phyloP scores from a whole-genome alignment of 1,140 invertebrate genomes.

The Aphis gossypii region DNA sequence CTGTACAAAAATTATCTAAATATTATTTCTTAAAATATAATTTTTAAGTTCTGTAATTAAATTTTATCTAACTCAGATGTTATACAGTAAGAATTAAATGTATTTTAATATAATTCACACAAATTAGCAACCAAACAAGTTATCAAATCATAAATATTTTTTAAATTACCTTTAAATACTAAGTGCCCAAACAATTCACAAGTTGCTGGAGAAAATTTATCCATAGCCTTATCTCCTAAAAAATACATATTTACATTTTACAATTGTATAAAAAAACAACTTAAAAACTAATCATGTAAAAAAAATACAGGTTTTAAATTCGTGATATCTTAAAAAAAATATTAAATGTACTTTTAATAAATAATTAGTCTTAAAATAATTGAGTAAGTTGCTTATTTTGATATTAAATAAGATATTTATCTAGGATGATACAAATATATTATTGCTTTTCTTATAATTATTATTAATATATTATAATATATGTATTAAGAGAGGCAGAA shows the following conservation, averaged over 20 bases:
- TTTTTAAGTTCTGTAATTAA: background rate
- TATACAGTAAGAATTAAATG: background rate
- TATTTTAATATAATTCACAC: background rate
- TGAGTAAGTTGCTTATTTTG: background rate
- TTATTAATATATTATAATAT: no score
- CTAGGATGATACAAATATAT: background rate
- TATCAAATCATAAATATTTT: background rate
- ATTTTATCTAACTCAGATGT: background rate
- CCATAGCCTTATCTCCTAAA: slow-evolving; percentile 67
- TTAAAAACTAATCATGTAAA: background rate
- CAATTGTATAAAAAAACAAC: background rate
- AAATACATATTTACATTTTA: background rate
- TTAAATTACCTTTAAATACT: slow-evolving; percentile 69
- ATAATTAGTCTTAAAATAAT: background rate
- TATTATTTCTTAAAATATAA: background rate
- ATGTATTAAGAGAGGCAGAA: no score
- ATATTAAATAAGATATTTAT: background rate
- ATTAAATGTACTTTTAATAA: no score
- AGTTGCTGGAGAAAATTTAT: slow-evolving; percentile 70
- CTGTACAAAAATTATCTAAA: background rate
- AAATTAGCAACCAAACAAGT: background rate
- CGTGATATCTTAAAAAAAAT: background rate
- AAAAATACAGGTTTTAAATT: background rate
- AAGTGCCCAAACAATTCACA: slow-evolving; percentile 77
- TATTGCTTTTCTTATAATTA: no score